Base-by-base conservation (phyloP, 2,888 invertebrate genomes). In the Drosophila colorata region DNA sequence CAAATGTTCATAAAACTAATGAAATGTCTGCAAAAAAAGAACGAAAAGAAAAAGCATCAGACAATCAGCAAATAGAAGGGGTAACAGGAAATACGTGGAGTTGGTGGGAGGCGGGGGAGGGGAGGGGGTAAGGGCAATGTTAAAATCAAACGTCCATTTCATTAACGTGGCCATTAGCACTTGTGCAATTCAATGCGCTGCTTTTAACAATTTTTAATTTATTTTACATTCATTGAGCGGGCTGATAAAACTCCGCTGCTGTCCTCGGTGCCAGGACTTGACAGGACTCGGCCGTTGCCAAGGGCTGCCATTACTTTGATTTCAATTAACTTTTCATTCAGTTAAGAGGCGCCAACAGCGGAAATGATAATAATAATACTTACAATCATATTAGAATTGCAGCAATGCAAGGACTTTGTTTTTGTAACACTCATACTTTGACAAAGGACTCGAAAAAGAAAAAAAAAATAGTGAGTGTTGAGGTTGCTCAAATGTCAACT, bases 311-410 rank as follows among this genome's bases (percentile, higher is more conserved):
- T 88, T 87, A 87, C 80, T 86, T 88, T 88, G 87, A 84, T 87
- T 87, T 88, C 87, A 87, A 87, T 88, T 87, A 87, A 88, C 87
- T 87, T 87, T 82, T 76, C 78, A 87, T 82, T 87, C 74, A 78
- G 69, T 37, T 47, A 47, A 71, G 71, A 71, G 68, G 48, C 68
- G 49, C 25, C 49, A 46, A 40, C 61, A 74, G 68, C 71, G 71
- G 51, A 78, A 82, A 74, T 76, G 73, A 84, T 81, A 78, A 87
- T 76, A 79, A 78, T 79, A 84, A 82, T 79, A 73, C 82, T 80
- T 86, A 70, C 80, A 86, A 71, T 55, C 77, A 74, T 70, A 74
- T 78, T 78, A 76, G 76, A 78, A 80, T 64, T 64, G 74, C 69
- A 72, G 59, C 66, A 66, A 72, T 64, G 69, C 74, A 48, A 61